Evolutionary conservation across 2,113 vertebrate genomes (phyloP).

Genomic region (Jacana jacana): DNA sequence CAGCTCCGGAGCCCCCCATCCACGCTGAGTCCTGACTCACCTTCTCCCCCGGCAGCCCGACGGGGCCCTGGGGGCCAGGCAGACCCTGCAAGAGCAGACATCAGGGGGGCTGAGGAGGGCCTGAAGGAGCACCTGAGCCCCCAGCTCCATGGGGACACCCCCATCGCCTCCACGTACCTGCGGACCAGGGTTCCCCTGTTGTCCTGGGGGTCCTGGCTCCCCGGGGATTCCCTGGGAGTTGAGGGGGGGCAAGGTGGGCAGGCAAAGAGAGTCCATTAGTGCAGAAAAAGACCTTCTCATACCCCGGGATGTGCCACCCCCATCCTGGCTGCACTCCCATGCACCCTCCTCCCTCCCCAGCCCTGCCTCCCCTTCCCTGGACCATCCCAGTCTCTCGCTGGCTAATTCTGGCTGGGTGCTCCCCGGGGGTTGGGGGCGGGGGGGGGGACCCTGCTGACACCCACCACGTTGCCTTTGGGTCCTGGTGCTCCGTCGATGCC

Average conservation of each 20-base stretch:
- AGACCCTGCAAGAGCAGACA: constrained; percentile 78
- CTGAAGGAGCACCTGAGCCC: not conserved
- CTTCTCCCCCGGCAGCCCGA: constrained; percentile 90
- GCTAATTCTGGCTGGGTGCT: not conserved
- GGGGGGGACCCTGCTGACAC: not conserved
- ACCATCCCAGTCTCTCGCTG: not conserved
- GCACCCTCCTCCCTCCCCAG: not conserved
- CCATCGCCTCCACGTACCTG: constrained; percentile 74
- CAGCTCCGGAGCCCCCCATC: fast-evolving
- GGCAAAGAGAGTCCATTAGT: not conserved
- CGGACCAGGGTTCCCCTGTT: constrained; percentile 88
- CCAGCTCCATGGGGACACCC: not conserved
- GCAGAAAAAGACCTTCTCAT: not conserved
- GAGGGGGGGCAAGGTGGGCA: no score
- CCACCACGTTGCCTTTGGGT: constrained; percentile 86
- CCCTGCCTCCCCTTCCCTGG: not conserved
- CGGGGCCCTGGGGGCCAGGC: constrained; percentile 85
- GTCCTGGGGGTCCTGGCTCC: constrained; percentile 86
- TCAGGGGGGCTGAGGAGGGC: not conserved
- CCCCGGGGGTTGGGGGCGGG: not conserved
- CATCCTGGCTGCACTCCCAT: fast-evolving
- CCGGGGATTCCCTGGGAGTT: constrained; percentile 81
- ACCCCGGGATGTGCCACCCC: not conserved
- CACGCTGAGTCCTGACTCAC: constrained; percentile 51
- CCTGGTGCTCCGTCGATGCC: constrained; percentile 86